These are phyloP conservation scores for Irena cyanogastra DNA, from an alignment of 2,113 vertebrate species.

Conservation along the genomic window DNA sequence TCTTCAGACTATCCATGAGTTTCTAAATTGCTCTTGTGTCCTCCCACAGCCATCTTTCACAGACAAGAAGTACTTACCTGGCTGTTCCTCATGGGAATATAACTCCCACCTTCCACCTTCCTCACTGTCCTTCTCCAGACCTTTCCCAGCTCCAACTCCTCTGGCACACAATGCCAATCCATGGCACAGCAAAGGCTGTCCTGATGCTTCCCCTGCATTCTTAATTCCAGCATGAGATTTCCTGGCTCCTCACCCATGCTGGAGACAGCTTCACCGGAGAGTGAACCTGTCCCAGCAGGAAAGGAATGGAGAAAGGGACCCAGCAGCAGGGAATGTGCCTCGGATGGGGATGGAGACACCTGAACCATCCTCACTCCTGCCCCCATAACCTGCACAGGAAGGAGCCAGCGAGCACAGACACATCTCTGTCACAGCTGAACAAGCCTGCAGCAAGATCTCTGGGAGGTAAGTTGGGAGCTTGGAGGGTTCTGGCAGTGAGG, in stretches of 20 bases:
- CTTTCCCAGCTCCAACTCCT: background rate
- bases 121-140: background rate
- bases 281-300: background rate
- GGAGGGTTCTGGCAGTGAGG: background rate
- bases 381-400: background rate
- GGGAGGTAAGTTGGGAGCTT: background rate
- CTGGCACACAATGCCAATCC: background rate
- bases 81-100: background rate
- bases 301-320: background rate
- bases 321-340: background rate
- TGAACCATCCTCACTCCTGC: background rate
- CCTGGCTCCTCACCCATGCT: accelerated
- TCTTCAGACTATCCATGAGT: background rate
- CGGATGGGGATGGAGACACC: background rate
- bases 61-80: background rate
- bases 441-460: background rate
- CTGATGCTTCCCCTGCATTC: background rate
- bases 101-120: background rate
- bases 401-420: background rate
- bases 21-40: background rate
- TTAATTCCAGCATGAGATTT: background rate
- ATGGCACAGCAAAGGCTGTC: background rate
- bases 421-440: background rate
- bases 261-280: background rate
- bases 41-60: background rate